Evolutionary conservation across 2,797 vertebrate genomes (phyloP).

Genomic region (Emys orbicularis): DNA sequence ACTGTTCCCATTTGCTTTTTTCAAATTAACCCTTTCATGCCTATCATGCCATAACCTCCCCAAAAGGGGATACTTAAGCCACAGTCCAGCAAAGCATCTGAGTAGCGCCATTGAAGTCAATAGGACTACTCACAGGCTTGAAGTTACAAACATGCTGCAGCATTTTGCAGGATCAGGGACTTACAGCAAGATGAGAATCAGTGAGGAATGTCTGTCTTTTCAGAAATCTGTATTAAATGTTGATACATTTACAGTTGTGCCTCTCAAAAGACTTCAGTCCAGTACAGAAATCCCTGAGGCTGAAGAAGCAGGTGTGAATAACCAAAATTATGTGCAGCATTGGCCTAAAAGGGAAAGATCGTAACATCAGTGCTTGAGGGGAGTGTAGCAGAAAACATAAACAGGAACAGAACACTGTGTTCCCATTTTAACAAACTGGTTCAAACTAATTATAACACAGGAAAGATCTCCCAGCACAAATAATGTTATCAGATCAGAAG

Average conservation of each 20-base stretch:
- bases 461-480: slow-evolving; percentile 56
- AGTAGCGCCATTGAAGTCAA: neutral
- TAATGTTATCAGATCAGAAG: slow-evolving; percentile 57
- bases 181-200: neutral
- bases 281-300: neutral
- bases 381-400: slow-evolving; percentile 70
- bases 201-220: neutral
- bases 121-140: neutral
- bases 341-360: slow-evolving; percentile 56
- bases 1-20: neutral
- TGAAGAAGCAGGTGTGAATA: neutral
- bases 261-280: slow-evolving; percentile 1
- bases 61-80: neutral
- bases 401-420: slow-evolving; percentile 75
- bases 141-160: neutral
- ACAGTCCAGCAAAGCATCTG: accelerated
- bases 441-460: slow-evolving; percentile 39
- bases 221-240: neutral
- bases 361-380: slow-evolving; percentile 55
- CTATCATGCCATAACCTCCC: neutral
- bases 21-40: accelerated
- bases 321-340: neutral
- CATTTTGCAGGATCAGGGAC: neutral
- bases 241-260: neutral
- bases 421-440: slow-evolving; percentile 37